Evolutionary conservation across 2,797 vertebrate species (phyloP), one percentile per base, ranked within the genome.

Genomic region (Poeciliopsis presidionis): DNA sequence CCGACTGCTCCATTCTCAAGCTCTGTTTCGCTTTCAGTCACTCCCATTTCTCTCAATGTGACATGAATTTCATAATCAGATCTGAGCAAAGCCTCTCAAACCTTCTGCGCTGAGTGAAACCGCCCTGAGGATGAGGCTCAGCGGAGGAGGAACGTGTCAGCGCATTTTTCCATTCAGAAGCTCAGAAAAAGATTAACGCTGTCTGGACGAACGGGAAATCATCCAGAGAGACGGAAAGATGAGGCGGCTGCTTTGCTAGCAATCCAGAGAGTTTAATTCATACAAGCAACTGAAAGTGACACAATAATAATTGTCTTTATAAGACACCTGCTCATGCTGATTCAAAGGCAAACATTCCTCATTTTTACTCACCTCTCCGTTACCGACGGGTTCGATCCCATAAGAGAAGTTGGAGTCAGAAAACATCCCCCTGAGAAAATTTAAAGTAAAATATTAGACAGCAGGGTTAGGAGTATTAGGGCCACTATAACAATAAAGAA

Each of bases 391-490:
- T 92, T 98, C 96, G 49, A 99, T 94, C 55, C 94, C 95, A 25
- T 97, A 99, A 0, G 96, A 96, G 87, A 96, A 95, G 79, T 95
- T 96, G 65, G 97, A 96, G 0, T 99, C 97, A 0, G 96, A 98
- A 94, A 98, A 99, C 92, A 98, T 96, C 12, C 98, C 98, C 1
- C 97, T 98, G 93, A 70, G 80, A 84, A 53, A 69, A 72, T 33
- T 76, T 88, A 82, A 2, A 73, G n/a, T 14, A 39, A 47, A 36
- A 39, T 47, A n/a, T 11, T 28, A 30, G 7, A 75, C 63, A 72
- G 30, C 22, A 25, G 22, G 22, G 22, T 8, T 4, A 53, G 22
- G 51, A 53, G 51, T 1, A 9, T 53, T 9, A 53, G 51, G 7
- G 51, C 51, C 51, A 25, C 25, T 18, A 5, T 18, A 53, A 51